Conservation (phyloP, 2,113 vertebrate species). For the Falcunculus frontatus region DNA sequence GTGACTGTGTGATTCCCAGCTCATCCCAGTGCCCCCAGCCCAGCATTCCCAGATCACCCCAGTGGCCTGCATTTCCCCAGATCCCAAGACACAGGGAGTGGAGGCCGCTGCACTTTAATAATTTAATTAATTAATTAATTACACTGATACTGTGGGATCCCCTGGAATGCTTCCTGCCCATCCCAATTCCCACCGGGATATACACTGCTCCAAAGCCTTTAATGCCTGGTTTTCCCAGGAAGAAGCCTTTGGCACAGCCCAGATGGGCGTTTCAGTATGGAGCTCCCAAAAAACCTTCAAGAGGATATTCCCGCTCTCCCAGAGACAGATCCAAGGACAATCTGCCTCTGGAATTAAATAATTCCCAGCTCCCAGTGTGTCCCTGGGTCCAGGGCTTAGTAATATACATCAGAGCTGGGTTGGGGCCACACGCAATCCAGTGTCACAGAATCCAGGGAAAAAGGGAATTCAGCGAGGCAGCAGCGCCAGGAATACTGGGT, state of each 20-base stretch:
- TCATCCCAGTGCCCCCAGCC: background rate
- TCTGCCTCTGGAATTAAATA: background rate
- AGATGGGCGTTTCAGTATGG: rapidly evolving
- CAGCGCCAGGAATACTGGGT: background rate
- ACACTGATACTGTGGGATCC: background rate
- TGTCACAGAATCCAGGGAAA: background rate
- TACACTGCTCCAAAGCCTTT: background rate
- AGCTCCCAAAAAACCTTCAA: background rate
- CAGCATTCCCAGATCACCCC: background rate
- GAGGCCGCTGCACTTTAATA: background rate
- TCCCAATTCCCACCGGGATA: background rate
- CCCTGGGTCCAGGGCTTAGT: background rate
- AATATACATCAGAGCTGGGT: background rate
- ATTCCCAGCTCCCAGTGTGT: background rate
- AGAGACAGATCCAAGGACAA: no score
- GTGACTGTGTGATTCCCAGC: background rate
- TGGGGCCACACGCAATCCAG: background rate
- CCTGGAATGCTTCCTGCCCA: background rate
- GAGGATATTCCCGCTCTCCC: background rate
- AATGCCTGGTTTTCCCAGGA: background rate
- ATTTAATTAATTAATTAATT: background rate
- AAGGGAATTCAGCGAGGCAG: background rate
- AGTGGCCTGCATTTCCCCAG: background rate
- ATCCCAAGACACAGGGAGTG: background rate
- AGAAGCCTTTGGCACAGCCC: background rate